Evolutionary conservation across 2,888 invertebrate species (phyloP).

Genomic region (Aporophyla lueneburgensis): DNA sequence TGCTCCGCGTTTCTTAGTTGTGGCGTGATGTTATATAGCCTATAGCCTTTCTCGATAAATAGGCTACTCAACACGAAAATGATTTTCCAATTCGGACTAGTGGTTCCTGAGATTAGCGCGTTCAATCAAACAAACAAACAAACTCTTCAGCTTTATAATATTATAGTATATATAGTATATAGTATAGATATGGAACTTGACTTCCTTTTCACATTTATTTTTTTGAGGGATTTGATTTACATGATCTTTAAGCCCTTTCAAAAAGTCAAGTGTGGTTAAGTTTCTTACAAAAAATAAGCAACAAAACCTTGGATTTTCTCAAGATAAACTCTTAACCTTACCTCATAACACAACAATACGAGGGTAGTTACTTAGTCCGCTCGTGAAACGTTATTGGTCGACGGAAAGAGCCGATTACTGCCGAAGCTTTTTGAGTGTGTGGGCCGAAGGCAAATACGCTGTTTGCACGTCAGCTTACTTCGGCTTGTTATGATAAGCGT

Average conservation of each 20-base stretch:
- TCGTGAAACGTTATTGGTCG: constrained; percentile 59
- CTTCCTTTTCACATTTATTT: neutral
- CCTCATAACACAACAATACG: constrained; percentile 47
- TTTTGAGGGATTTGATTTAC: too few species aligned
- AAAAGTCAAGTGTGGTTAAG: neutral
- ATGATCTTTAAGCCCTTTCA: neutral
- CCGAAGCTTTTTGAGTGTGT: constrained; percentile 58
- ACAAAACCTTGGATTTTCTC: neutral
- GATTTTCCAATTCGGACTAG: too few species aligned
- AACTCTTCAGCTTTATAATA: too few species aligned
- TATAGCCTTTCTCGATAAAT: too few species aligned
- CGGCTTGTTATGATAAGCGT: constrained; percentile 29
- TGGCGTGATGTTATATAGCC: too few species aligned
- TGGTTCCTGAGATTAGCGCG: too few species aligned
- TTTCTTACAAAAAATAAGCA: neutral
- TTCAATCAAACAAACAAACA: too few species aligned
- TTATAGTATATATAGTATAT: too few species aligned
- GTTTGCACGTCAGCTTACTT: constrained; percentile 67
- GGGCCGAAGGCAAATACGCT: constrained; percentile 67
- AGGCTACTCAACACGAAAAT: too few species aligned
- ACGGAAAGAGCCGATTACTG: constrained; percentile 67
- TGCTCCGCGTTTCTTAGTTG: too few species aligned
- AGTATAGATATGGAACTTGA: too few species aligned
- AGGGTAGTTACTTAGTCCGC: constrained; percentile 54
- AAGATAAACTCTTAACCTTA: constrained; percentile 7